Evolutionary conservation across 37 sponge, comb jelly and placozoan genomes (phyloP), one percentile per base, ranked within the genome.

Genomic region (Chondrilla cf. caribensis): DNA sequence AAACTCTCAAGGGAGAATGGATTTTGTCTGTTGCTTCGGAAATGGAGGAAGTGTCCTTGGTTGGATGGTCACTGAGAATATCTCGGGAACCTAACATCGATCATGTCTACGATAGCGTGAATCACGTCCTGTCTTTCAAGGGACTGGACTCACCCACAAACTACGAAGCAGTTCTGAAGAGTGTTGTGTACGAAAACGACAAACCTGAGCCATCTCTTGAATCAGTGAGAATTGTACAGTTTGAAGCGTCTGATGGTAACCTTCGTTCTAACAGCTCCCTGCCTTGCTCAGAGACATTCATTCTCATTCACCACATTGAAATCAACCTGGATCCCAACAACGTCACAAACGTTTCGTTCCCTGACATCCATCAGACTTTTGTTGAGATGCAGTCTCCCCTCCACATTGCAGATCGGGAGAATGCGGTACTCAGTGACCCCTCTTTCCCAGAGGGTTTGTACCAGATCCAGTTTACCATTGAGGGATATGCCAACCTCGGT

Each of bases 41-140:
- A 0, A 28, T 54, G 2, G 38, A 36, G 0, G 62, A 80, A 58
- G 72, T 88, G 5, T 75, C 81, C 15, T 82, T 96, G 8, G 47
- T 88, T 29, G 93, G 91, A 18, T 96, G 93, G 96, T 88, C 93
- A 0, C 79, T 96, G 80, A 55, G 86, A 0, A 80, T 93, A 8
- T 76, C 89, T 47, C 70, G 93, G 15, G 96, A 96, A 60, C 96
- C 96, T 58, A 96, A 96, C 77, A 86, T 96, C 41, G 87, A 90
- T 76, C 3, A 77, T 6, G 1, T 39, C 43, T 96, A 86, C 38
- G 41, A 93, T 37, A 11, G 70, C 58, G n/a, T 43, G 35, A 67
- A 70, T 15, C 79, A 70, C 24, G 78, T 40, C 8, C 85, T 96
- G 40, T 70, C 59, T 0, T 83, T 96, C 21, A 60, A 79, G 19